Evolutionary conservation across 2,113 vertebrate species (phyloP).

Genomic region (Zosterops borbonicus): DNA sequence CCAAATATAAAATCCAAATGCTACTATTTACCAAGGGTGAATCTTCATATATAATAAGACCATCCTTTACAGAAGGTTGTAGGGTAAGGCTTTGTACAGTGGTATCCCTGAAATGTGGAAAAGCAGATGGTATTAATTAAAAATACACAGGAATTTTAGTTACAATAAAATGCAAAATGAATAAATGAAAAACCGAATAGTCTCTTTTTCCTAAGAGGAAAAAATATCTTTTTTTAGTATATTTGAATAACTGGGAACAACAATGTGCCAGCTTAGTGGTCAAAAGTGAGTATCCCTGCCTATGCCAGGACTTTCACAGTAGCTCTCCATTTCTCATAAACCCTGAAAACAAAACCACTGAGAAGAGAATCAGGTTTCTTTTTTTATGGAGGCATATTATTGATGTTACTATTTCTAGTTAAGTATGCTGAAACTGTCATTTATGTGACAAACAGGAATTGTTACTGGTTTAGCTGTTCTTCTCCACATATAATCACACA

Average conservation of each 20-base stretch:
- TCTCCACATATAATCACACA: neutral
- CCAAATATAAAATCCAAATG: neutral
- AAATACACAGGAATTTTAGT: neutral
- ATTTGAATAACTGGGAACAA: neutral
- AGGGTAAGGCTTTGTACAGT: constrained; percentile 95
- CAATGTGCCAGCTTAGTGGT: neutral
- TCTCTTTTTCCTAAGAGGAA: neutral
- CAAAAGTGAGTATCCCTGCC: neutral
- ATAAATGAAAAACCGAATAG: neutral
- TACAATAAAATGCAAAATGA: neutral
- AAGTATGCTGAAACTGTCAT: neutral
- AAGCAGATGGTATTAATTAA: neutral
- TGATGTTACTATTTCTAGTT: neutral
- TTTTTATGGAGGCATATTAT: neutral
- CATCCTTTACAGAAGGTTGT: constrained; percentile 92
- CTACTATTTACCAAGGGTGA: constrained; percentile 87
- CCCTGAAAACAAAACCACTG: neutral
- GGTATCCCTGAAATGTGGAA: constrained; percentile 83
- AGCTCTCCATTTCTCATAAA: neutral
- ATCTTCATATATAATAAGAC: constrained; percentile 92
- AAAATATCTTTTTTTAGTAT: neutral
- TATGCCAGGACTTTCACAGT: neutral
- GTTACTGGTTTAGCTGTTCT: neutral
- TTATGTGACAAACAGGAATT: neutral
- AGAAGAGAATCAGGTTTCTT: neutral